Evolutionary conservation across 2,888 invertebrate species (phyloP), one percentile per base, ranked within the genome.

Genomic region (Agrotis exclamationis): DNA sequence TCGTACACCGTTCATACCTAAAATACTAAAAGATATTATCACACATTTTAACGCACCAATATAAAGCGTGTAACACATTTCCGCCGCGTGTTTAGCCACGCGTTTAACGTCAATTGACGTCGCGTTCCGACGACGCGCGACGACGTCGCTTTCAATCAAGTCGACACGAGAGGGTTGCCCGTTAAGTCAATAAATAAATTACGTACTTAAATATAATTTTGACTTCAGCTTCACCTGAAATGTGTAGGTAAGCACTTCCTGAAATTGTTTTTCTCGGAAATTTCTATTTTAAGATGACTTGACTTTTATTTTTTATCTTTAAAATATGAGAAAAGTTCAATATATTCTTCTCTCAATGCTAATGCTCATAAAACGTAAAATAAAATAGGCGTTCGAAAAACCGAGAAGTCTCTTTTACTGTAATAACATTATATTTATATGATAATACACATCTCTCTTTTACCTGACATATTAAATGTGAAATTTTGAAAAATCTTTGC

Each of bases 141-240:
- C 56, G 33, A 22, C 47, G 66, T 72, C 74, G 50, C 45, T 20
- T 75, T 75, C 79, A 68, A 81, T 84, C 83, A 74, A 59, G 22
- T 5, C 22, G 54, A 76, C 77, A 47, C 65, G 73, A 51, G 50
- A 54, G 53, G 63, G 67, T 67, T 67, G 62, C 69, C 58, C 54
- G 56, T 47, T 74, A 74, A 67, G 39, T 65, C 58, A 54, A 76
- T 76, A 78, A 54, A 76, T 76, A 78, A 59, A 65, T 70, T 74
- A 60, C 56, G 39, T 63, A 63, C 58, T 18, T 57, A 48, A 79
- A 73, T 73, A 60, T 56, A 20, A 56, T 76, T 73, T 73, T 39
- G 33, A 59, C 39, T 18, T 48, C 33, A 14, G 24, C 16, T 48
- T 24, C 16, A 5, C 4, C 1, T 68, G 24, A 39, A 16, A 53